Percentiles rank a stretch among this genome's conserved stretches.
These are phyloP conservation scores for Pachyrhynchus sulphureomaculatus DNA, from an alignment of 1,140 invertebrate genomes.

Conservation along the genomic window DNA sequence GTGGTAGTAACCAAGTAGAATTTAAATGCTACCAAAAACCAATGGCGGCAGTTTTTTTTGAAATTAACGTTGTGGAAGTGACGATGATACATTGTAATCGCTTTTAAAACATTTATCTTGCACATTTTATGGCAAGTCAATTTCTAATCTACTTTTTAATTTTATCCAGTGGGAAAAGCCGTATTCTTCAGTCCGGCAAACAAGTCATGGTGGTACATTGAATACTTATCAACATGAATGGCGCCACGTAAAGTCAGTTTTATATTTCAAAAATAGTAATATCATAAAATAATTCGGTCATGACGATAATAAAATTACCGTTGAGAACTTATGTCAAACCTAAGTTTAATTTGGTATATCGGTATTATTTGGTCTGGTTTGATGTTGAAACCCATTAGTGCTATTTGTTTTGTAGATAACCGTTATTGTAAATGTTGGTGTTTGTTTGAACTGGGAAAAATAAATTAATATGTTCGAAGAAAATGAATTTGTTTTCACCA, in stretches of 20 bases:
- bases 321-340: not conserved
- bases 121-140: too few species aligned
- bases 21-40: too few species aligned
- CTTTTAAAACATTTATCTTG: too few species aligned
- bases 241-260: slow-evolving; percentile 3
- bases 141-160: too few species aligned
- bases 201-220: not conserved
- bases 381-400: not conserved
- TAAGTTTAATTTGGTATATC: not conserved
- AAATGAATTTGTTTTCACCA: too few species aligned
- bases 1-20: too few species aligned
- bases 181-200: not conserved
- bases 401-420: slow-evolving; percentile 1
- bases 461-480: not conserved
- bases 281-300: slow-evolving; percentile 2
- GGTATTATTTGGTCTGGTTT: not conserved
- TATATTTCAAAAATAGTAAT: not conserved
- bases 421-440: too few species aligned
- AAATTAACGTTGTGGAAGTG: too few species aligned
- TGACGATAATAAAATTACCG: slow-evolving; percentile 4
- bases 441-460: too few species aligned
- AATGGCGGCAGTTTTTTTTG: too few species aligned
- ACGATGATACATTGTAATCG: too few species aligned
- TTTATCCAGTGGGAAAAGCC: too few species aligned
- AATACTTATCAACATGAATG: not conserved